These are phyloP conservation scores for Stegastes partitus DNA, from an alignment of 2,113 vertebrate genomes.

Conservation along the genomic window DNA sequence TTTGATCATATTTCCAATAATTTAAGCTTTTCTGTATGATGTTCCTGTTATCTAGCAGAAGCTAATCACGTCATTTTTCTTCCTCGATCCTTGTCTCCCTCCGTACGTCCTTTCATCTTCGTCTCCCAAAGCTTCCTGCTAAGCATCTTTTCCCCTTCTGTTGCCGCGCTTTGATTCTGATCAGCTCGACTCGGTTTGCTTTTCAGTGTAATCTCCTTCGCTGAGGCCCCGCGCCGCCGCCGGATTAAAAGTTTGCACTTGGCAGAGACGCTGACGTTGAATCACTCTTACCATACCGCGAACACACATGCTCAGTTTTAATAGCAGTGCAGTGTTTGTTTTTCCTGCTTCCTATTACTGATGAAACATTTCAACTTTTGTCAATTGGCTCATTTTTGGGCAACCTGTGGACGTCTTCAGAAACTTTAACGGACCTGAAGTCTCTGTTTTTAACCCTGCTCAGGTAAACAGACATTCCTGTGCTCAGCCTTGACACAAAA, in stretches of 20 bases:
- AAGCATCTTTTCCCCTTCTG: background rate
- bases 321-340: too few relatives aligned
- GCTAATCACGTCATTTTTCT: conserved; percentile 6
- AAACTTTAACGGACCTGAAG: too few relatives aligned
- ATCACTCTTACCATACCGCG: background rate
- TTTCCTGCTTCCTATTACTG: too few relatives aligned
- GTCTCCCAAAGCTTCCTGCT: background rate
- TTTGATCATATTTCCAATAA: conserved; percentile 31
- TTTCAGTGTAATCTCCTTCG: background rate
- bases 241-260: conserved; percentile 34
- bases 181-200: background rate
- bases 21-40: background rate
- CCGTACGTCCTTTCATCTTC: conserved; percentile 20
- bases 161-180: conserved; percentile 20
- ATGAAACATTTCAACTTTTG: too few relatives aligned
- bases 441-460: too few relatives aligned
- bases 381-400: too few relatives aligned
- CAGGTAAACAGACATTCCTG: too few relatives aligned
- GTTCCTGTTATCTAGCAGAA: conserved; percentile 1
- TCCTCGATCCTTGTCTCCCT: background rate
- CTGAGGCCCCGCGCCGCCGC: background rate
- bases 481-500: too few relatives aligned
- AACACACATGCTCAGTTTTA: too few relatives aligned
- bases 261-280: background rate
- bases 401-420: too few relatives aligned